phyloP scores from a whole-genome alignment of 2,888 invertebrate species.

The Euzophera pinguis region DNA sequence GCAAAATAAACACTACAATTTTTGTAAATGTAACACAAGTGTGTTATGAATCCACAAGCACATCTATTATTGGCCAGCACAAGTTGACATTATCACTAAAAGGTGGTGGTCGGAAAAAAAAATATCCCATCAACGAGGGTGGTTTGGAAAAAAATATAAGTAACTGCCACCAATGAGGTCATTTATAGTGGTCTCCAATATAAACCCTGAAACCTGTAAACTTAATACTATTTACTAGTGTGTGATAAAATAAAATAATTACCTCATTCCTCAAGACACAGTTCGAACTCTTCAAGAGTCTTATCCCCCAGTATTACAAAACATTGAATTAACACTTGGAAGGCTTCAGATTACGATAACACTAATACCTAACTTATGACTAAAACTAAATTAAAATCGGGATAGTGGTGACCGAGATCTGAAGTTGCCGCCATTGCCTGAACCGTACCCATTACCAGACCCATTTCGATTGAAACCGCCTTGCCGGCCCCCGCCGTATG shows the following conservation, averaged over 20 bases:
- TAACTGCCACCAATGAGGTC: too few relatives aligned
- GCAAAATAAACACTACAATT: too few relatives aligned
- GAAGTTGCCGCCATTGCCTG: constrained; percentile 69
- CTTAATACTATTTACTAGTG: not conserved
- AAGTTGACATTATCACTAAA: too few relatives aligned
- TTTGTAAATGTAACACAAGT: too few relatives aligned
- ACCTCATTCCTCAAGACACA: constrained; percentile 68
- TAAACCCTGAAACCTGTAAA: not conserved
- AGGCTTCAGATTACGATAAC: constrained; percentile 79
- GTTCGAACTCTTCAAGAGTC: constrained; percentile 66
- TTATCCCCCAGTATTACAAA: constrained; percentile 68
- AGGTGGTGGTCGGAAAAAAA: too few relatives aligned
- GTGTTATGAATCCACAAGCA: too few relatives aligned
- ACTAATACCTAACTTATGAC: constrained; percentile 75
- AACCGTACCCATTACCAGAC: constrained; percentile 65
- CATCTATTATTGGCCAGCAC: too few relatives aligned
- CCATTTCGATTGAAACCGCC: constrained; percentile 49
- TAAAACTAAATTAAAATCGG: constrained; percentile 71
- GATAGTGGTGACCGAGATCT: constrained; percentile 75
- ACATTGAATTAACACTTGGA: constrained; percentile 76
- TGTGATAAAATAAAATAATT: constrained; percentile 24
- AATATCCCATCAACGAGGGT: too few relatives aligned
- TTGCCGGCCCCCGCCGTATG: constrained; percentile 69
- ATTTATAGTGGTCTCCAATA: too few relatives aligned
- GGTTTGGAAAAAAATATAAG: too few relatives aligned